These are phyloP conservation scores for Cataglyphis cursor DNA, from an alignment of 2,888 invertebrate genomes.

Conservation along the genomic window DNA sequence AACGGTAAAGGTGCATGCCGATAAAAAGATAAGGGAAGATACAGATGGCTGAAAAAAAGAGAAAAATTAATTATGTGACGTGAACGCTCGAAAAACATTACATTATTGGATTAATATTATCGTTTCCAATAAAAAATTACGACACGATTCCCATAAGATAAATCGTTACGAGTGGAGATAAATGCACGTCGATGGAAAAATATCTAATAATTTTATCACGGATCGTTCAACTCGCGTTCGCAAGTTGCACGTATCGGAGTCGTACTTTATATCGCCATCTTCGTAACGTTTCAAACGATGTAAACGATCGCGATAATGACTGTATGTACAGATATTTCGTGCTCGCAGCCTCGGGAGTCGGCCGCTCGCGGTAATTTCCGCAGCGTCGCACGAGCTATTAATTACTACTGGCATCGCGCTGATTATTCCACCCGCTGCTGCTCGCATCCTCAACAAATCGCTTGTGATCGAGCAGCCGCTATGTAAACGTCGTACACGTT, in stretches of 20 bases:
- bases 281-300: constrained; percentile 17
- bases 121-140: background rate
- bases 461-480: constrained; percentile 50
- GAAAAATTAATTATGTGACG: background rate
- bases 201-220: constrained; percentile 21
- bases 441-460: constrained; percentile 59
- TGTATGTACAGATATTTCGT: constrained; percentile 56
- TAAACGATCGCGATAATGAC: constrained; percentile 60
- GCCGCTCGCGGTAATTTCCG: constrained; percentile 71
- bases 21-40: constrained; percentile 19
- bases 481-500: constrained; percentile 23
- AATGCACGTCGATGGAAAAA: background rate
- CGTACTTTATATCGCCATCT: constrained; percentile 17
- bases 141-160: background rate
- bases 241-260: constrained; percentile 28
- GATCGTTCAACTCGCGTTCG: constrained; percentile 14
- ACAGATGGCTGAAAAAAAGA: background rate
- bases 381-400: constrained; percentile 66
- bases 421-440: constrained; percentile 61
- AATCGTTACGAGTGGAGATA: background rate
- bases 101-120: constrained; percentile 59
- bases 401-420: constrained; percentile 70
- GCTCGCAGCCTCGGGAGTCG: constrained; percentile 43
- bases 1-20: constrained; percentile 63
- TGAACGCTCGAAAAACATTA: constrained; percentile 28